Conservation (phyloP, 92 coral and sea anemone genomes). For the Montipora capitata region DNA sequence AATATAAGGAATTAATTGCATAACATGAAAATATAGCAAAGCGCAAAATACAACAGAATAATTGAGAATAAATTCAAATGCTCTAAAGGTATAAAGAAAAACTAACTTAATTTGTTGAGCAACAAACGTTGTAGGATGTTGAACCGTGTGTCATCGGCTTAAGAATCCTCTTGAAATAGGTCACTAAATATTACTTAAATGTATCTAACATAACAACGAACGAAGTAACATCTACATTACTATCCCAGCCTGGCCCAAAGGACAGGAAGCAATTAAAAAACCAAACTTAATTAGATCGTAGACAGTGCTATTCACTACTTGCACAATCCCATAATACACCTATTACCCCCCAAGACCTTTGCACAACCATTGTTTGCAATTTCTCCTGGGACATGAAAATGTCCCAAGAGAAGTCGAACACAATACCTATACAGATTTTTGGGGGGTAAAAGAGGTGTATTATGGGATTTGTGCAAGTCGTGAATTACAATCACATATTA, state of each 20-base stretch:
- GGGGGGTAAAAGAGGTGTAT: no score
- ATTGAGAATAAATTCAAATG: neutral
- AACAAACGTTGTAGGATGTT: no score
- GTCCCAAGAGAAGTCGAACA: no score
- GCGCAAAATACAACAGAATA: neutral
- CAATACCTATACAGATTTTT: no score
- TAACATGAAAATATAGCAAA: neutral
- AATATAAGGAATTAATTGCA: neutral
- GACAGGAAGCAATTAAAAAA: neutral
- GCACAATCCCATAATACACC: no score
- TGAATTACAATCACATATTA: no score
- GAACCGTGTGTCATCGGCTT: neutral
- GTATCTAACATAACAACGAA: neutral
- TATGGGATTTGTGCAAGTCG: no score
- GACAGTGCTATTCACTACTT: no score
- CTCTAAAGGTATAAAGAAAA: neutral
- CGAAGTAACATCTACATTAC: neutral
- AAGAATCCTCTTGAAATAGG: neutral
- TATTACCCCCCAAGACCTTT: no score
- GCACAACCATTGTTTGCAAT: no score
- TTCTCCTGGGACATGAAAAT: no score
- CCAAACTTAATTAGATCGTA: neutral
- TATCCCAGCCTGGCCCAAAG: neutral
- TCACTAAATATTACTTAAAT: neutral
- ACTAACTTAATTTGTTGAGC: neutral